These are phyloP conservation scores for Platysternon megacephalum DNA, from an alignment of 2,113 vertebrate species.

Conservation along the genomic window DNA sequence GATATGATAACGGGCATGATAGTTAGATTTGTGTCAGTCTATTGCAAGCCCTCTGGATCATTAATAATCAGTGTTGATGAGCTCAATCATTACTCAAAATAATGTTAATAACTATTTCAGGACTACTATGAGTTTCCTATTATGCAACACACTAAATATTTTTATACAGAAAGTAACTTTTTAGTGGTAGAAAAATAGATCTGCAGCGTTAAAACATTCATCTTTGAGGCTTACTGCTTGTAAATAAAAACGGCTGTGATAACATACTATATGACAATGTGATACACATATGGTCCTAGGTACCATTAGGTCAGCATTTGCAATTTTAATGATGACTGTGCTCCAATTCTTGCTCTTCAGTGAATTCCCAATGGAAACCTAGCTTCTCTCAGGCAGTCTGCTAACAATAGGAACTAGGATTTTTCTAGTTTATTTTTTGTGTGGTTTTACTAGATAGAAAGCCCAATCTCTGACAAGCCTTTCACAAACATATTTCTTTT, in stretches of 20 bases:
- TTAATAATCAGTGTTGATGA: background rate
- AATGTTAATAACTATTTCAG: background rate
- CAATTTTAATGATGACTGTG: constrained; percentile 67
- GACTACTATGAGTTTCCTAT: background rate
- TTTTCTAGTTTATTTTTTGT: background rate
- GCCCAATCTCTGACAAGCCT: background rate
- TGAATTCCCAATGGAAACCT: constrained; percentile 65
- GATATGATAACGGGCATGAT: background rate
- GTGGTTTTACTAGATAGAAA: background rate
- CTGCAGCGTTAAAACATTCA: background rate
- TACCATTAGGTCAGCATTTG: constrained; percentile 69
- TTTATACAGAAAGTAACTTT: background rate
- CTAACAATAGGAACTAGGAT: background rate
- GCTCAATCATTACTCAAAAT: background rate
- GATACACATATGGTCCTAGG: constrained; percentile 34
- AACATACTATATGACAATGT: constrained; percentile 11
- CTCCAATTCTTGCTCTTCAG: constrained; percentile 44
- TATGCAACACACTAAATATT: background rate
- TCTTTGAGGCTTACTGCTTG: background rate
- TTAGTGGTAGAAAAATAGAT: background rate
- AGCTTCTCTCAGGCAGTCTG: constrained; percentile 38
- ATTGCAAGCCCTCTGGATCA: background rate
- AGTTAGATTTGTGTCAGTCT: background rate
- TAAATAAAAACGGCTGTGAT: background rate
- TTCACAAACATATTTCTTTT: background rate